Evolutionary conservation across 2,888 invertebrate genomes (phyloP), one percentile per base, ranked within the genome.

Genomic region (Polymixis lichenea): DNA sequence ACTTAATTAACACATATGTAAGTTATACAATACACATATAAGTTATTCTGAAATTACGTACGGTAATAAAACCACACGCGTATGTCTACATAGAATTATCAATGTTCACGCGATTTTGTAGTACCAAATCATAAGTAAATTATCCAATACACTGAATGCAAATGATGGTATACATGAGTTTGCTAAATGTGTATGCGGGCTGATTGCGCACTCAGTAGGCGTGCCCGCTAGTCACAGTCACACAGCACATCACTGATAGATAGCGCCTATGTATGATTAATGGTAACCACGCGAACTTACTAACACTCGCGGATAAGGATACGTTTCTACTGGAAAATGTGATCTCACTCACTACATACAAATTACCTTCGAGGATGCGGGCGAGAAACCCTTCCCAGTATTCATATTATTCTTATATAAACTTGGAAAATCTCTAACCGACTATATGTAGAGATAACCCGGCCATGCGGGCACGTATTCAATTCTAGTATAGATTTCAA

Each of bases 241-340:
- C 74, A 83, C 77, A 86, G 72, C 78, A 76, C 77, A 71, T 72
- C 75, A 84, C 84, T 80, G 88, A 90, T 89, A 93, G 93, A 94
- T 94, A 93, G 92, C 92, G 90, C 91, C 88, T 88, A 91, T 93
- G 85, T 90, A 92, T 95, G 95, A 95, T 95, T 95, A 94, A 95
- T 95, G 93, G 90, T 87, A 87, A 89, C 86, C 80, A 86, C 82
- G 86, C 88, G 86, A 92, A 92, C 88, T 93, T 92, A 90, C 88
- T 88, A 89, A 88, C 87, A 87, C 89, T 89, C 86, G 87, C 90
- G 86, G 88, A 91, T 90, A 91, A 90, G 88, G 90, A 64, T 85
- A 70, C 51, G 62, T 73, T 68, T 78, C 83, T 72, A 83, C 73
- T 85, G 87, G 91, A 90, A 88, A 89, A 89, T 91, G 90, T 90